Evolutionary conservation across 2,797 vertebrate genomes (phyloP), one percentile per base, ranked within the genome.

Genomic region (Calcarius lapponicus): DNA sequence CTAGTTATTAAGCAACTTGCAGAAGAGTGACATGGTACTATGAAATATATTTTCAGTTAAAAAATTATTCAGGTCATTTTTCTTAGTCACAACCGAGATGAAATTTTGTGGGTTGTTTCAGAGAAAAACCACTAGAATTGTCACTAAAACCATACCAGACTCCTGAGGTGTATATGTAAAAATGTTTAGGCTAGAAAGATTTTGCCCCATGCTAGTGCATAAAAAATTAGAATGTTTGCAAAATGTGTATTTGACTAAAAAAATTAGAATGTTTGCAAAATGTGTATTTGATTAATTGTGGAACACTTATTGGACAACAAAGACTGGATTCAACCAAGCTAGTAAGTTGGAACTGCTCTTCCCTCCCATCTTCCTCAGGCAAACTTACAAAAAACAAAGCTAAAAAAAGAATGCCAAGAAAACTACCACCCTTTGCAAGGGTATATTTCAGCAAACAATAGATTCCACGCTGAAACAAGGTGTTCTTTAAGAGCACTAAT

Each of bases 401-500:
- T 45, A 31, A 71, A 65, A 53, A 62, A 81, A 29, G 40, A 81
- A 42, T 1, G 3, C 51, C 7, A 56, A 42, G 40, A 53, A 48
- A 29, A 10, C 32, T 50, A 18, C 31, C 40, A 32, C 13, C 3
- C 10, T 71, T 74, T 86, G 57, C 38, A 79, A 62, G 54, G 29
- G 28, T 71, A 20, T 93, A 15, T 84, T 95, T 96, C 54, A 80
- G 61, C 42, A 61, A 93, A 92, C 85, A 95, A 51, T 92, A 78
- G 69, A 50, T 90, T 50, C 74, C 53, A 32, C 58, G 58, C 20
- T 17, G 80, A 86, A 91, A 90, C 85, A 95, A n/a, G 17, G 45
- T 74, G 80, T 95, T 91, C 74, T 82, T 57, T 93, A 48, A 43
- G 54, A 80, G 92, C 58, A 43, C 53, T n/a, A 88, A 79, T 72